Evolutionary conservation across 2,888 invertebrate species (phyloP).

Genomic region (Trichogramma dendrolimi): DNA sequence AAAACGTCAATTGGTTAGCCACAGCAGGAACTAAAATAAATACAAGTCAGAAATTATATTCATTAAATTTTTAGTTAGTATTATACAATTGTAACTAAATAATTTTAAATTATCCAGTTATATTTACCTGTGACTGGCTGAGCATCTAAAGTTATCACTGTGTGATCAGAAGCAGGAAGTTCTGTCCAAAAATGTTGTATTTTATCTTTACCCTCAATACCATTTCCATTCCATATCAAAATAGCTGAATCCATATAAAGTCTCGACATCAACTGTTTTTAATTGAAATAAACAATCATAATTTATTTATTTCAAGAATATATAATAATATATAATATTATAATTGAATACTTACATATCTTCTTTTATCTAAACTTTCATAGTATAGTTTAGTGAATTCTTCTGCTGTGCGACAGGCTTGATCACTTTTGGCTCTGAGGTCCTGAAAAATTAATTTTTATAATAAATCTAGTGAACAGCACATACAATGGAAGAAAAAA

Average conservation of each 20-base stretch:
- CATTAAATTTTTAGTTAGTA: background rate
- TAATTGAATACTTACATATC: slow-evolving; percentile 61
- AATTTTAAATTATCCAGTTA: background rate
- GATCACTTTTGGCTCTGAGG: slow-evolving; percentile 66
- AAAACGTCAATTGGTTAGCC: slow-evolving; percentile 72
- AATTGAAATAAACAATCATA: slow-evolving; percentile 14
- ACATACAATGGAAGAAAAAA: background rate
- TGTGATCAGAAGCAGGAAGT: slow-evolving; percentile 77
- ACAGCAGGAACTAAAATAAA: slow-evolving; percentile 64
- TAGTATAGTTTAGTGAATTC: slow-evolving; percentile 88
- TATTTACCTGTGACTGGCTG: slow-evolving; percentile 70
- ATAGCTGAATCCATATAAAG: slow-evolving; percentile 79
- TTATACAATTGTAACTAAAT: background rate
- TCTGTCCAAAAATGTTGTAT: slow-evolving; percentile 84
- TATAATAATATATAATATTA: background rate
- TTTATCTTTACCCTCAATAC: slow-evolving; percentile 71
- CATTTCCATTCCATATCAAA: slow-evolving; percentile 92
- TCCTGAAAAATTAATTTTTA: slow-evolving; percentile 52
- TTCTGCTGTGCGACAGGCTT: slow-evolving; percentile 80
- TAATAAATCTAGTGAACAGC: background rate
- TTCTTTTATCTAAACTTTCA: slow-evolving; percentile 79
- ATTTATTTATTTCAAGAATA: background rate
- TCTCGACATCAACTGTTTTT: slow-evolving; percentile 64
- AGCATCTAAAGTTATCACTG: slow-evolving; percentile 74
- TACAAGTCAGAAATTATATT: background rate